Conservation (phyloP, 2,888 invertebrate genomes). For the Macrophya alboannulata region DNA sequence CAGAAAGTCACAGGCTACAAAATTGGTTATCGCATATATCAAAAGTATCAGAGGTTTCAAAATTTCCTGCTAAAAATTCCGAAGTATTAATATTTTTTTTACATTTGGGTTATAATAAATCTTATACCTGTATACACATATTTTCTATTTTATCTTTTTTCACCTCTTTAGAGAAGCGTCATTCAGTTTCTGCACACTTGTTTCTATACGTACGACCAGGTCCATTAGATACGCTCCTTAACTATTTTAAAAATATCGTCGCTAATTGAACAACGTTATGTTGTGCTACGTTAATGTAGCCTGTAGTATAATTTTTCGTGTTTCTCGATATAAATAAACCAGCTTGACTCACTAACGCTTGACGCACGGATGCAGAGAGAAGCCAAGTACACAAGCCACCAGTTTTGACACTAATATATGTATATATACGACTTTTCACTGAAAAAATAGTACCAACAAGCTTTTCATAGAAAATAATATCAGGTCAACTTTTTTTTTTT, state of each 20-base stretch:
- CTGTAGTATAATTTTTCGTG: slow-evolving; percentile 56
- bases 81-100: too few species aligned
- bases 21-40: background rate
- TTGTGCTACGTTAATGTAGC: slow-evolving; percentile 45
- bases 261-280: slow-evolving; percentile 56
- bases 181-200: background rate
- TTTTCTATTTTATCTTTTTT: background rate
- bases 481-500: slow-evolving; percentile 20
- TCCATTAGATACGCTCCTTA: slow-evolving; percentile 10
- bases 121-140: background rate
- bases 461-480: background rate
- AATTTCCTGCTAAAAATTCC: background rate
- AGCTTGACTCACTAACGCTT: slow-evolving; percentile 58
- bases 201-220: background rate
- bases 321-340: slow-evolving; percentile 59
- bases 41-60: background rate
- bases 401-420: slow-evolving; percentile 17
- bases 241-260: slow-evolving; percentile 50
- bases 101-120: too few species aligned
- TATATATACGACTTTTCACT: slow-evolving; percentile 8
- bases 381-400: slow-evolving; percentile 36
- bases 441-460: slow-evolving; percentile 3
- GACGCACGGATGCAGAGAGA: slow-evolving; percentile 56
- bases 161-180: background rate
- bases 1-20: background rate